Percentiles rank a stretch among this genome's conserved stretches.
phyloP scores from a whole-genome alignment of 2,113 vertebrate genomes.

The Manacus vitellinus region DNA sequence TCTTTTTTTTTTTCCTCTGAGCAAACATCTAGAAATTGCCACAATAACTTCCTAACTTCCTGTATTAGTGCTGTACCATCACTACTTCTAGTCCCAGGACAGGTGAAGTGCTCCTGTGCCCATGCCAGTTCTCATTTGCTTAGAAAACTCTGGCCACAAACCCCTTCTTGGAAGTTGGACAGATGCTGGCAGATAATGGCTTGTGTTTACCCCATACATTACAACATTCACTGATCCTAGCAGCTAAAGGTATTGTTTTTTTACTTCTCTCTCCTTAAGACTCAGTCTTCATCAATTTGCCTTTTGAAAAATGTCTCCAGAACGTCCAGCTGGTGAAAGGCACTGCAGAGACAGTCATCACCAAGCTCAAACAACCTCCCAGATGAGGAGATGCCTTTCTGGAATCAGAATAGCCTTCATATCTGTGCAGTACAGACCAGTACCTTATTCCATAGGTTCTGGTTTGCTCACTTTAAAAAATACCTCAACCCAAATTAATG shows the following conservation, averaged over 20 bases:
- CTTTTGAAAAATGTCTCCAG: background rate
- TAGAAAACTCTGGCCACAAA: background rate
- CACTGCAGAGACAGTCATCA: background rate
- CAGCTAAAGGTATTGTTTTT: background rate
- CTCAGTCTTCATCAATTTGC: background rate
- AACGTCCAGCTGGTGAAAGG: background rate
- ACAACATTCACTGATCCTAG: background rate
- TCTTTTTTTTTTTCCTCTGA: background rate
- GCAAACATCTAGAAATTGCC: background rate
- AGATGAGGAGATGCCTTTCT: background rate
- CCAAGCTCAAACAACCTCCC: background rate
- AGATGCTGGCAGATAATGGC: background rate
- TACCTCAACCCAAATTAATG: background rate
- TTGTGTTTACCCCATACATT: background rate
- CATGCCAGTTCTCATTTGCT: background rate
- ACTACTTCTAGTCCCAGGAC: background rate
- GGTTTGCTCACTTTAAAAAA: background rate
- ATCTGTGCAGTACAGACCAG: background rate
- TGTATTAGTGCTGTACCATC: background rate
- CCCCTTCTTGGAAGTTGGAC: background rate
- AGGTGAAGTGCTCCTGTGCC: background rate
- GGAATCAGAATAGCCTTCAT: background rate
- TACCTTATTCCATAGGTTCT: background rate
- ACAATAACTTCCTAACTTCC: background rate
- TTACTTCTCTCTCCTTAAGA: background rate